These are phyloP conservation scores for Drosophila quadrilineata DNA, from an alignment of 1,140 invertebrate genomes.

Conservation along the genomic window DNA sequence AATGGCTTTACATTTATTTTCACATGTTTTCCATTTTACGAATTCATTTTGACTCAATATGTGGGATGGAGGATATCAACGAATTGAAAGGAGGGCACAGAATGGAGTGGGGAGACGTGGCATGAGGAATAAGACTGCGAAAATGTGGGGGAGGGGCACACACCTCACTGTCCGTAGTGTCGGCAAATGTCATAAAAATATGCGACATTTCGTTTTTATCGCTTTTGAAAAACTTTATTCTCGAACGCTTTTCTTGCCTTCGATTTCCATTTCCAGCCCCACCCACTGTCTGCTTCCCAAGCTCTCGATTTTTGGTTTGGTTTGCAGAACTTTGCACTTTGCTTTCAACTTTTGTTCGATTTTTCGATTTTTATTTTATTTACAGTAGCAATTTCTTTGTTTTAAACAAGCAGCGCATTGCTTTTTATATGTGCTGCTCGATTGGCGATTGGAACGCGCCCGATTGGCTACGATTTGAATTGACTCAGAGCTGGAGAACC, in stretches of 20 bases:
- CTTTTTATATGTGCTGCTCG: slow-evolving; percentile 70
- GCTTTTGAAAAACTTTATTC: slow-evolving; percentile 81
- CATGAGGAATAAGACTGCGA: neutral
- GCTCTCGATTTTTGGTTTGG: no score
- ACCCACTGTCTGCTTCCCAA: slow-evolving; percentile 20
- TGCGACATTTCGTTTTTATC: slow-evolving; percentile 81
- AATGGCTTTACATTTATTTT: no score
- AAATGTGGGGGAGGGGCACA: neutral
- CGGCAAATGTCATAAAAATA: slow-evolving; percentile 80
- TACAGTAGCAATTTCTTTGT: slow-evolving; percentile 77
- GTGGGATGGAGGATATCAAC: neutral
- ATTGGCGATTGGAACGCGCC: slow-evolving; percentile 72
- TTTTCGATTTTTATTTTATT: slow-evolving; percentile 63
- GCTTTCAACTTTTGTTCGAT: slow-evolving; percentile 22
- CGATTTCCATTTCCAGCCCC: neutral
- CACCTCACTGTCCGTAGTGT: slow-evolving; percentile 25
- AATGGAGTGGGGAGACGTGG: neutral
- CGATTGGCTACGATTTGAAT: slow-evolving; percentile 70
- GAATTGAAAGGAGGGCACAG: neutral
- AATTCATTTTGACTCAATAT: slow-evolving; percentile 63
- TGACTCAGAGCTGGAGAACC: neutral
- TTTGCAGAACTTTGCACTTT: slow-evolving; percentile 12
- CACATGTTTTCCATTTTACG: slow-evolving; percentile 25
- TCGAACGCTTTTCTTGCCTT: slow-evolving; percentile 41
- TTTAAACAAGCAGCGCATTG: slow-evolving; percentile 77